Evolutionary conservation across 2,888 invertebrate species (phyloP).

Genomic region (Sphaerophoria rueppellii): DNA sequence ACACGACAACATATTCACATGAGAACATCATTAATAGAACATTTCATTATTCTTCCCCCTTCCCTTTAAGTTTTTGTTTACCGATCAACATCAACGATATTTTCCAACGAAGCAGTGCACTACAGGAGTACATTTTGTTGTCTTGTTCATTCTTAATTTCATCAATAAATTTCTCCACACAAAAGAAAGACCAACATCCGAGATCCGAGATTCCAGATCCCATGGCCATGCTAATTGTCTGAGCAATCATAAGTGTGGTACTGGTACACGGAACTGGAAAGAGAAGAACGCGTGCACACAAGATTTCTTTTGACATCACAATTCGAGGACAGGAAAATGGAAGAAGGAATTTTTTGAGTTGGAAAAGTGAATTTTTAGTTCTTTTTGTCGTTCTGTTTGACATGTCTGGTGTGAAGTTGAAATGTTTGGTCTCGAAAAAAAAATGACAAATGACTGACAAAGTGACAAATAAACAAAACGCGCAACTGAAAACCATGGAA

Average conservation of each 20-base stretch:
- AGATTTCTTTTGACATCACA: slow-evolving; percentile 34
- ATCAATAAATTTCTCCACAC: slow-evolving; percentile 58
- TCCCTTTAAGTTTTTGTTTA: slow-evolving; percentile 11
- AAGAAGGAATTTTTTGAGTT: not conserved
- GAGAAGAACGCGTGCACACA: slow-evolving; percentile 42
- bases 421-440: slow-evolving; percentile 2
- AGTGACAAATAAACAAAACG: slow-evolving; percentile 20
- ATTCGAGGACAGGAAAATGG: not conserved
- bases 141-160: slow-evolving; percentile 29
- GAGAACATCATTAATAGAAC: slow-evolving; percentile 34
- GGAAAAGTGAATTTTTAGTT: not conserved
- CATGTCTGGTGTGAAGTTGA: slow-evolving; percentile 1
- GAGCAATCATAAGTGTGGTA: slow-evolving; percentile 53
- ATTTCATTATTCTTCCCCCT: not conserved
- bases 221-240: slow-evolving; percentile 58
- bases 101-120: slow-evolving; percentile 32
- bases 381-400: not conserved
- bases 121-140: slow-evolving; percentile 17
- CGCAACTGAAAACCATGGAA: slow-evolving; percentile 8
- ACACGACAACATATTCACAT: slow-evolving; percentile 19
- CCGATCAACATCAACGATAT: slow-evolving; percentile 6
- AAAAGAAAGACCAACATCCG: not conserved
- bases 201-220: not conserved
- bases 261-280: too few relatives aligned
- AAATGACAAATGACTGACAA: slow-evolving; percentile 61